Evolutionary conservation across 2,797 vertebrate species (phyloP).

Genomic region (Urophycis tenuis): DNA sequence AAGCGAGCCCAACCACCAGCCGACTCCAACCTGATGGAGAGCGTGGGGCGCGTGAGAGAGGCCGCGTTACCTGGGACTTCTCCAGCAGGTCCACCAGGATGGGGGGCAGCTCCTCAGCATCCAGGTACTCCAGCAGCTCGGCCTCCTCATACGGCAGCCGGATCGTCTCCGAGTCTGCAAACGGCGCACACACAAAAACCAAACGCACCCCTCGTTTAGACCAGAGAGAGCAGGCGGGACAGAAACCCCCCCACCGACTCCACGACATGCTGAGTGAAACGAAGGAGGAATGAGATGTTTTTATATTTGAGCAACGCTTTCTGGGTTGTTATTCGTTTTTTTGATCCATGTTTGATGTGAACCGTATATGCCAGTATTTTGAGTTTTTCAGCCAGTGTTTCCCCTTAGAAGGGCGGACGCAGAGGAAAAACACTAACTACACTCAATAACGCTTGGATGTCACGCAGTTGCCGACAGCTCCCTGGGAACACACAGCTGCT

Average conservation of each 20-base stretch:
- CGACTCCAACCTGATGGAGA: neutral
- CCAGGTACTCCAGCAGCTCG: constrained; percentile 94
- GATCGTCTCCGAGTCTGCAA: constrained; percentile 94
- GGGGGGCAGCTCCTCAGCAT: constrained; percentile 94
- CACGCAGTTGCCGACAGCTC: neutral
- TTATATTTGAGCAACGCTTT: neutral
- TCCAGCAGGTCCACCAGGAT: constrained; percentile 97
- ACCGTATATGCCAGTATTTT: neutral
- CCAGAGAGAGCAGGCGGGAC: neutral
- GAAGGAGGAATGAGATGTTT: neutral
- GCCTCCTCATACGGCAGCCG: constrained; percentile 96
- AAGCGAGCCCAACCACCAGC: neutral
- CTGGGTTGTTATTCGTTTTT: too few relatives aligned
- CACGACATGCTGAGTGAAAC: neutral
- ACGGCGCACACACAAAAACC: constrained; percentile 24
- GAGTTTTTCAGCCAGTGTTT: neutral
- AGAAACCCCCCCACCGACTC: neutral
- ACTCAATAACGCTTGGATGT: neutral
- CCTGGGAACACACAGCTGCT: neutral
- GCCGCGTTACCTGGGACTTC: constrained; percentile 88
- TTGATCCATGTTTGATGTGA: neutral
- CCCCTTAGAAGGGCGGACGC: neutral
- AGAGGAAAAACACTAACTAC: neutral
- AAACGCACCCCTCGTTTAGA: neutral
- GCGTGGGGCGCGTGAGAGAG: neutral